These are phyloP conservation scores for Heliconius melpomene DNA, from an alignment of 1,140 invertebrate species.

Conservation along the genomic window DNA sequence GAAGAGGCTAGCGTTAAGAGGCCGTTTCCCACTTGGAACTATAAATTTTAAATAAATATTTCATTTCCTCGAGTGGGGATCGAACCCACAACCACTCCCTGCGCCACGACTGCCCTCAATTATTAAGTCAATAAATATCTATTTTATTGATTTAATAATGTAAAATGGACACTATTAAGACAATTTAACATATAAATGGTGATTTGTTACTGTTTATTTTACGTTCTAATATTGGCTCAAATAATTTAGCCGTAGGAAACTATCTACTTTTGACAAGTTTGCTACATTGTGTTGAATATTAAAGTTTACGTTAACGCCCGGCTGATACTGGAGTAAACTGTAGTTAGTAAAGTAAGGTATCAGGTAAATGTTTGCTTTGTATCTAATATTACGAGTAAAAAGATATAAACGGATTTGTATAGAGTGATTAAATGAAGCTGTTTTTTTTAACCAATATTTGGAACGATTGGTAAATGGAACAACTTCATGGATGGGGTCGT, in stretches of 20 bases:
- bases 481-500: no score
- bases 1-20: no score
- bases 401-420: no score
- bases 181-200: background rate
- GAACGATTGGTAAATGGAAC: no score
- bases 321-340: background rate
- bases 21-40: no score
- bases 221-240: background rate
- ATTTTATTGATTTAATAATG: no score
- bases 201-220: background rate
- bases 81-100: no score
- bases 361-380: constrained; percentile 2
- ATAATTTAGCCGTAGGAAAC: constrained; percentile 9
- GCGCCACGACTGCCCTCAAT: no score
- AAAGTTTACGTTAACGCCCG: background rate
- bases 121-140: no score
- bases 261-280: constrained; percentile 5
- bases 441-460: background rate
- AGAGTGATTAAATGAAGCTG: background rate
- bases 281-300: background rate
- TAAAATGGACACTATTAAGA: background rate
- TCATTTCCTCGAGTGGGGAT: no score
- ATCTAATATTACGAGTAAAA: background rate
- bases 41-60: no score
- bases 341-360: background rate